phyloP scores from a whole-genome alignment of 2,113 vertebrate genomes.

The Seriola rivoliana region DNA sequence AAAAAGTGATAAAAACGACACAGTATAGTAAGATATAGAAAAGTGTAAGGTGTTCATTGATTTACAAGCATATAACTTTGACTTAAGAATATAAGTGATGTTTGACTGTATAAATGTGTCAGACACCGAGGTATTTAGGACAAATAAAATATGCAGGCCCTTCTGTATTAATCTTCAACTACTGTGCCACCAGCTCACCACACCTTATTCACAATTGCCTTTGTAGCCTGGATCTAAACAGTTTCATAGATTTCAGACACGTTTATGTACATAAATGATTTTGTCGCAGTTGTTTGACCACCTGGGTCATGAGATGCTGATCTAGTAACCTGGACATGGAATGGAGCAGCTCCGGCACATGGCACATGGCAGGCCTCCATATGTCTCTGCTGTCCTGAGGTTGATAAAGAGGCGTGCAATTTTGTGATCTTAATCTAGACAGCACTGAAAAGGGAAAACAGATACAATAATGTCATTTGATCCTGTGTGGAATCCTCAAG shows the following conservation, averaged over 20 bases:
- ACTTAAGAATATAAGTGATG: no score
- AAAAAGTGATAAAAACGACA: no score
- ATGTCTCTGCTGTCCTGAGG: slow-evolving; percentile 33
- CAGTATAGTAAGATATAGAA: no score
- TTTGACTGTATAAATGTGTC: no score
- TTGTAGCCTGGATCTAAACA: neutral
- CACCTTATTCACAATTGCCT: neutral
- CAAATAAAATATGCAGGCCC: neutral
- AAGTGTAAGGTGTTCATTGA: no score
- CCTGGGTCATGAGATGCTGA: slow-evolving; percentile 4
- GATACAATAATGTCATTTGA: slow-evolving; percentile 39
- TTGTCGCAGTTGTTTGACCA: neutral
- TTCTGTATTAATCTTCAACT: neutral
- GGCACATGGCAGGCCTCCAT: slow-evolving; percentile 11
- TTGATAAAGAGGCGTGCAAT: slow-evolving; percentile 39
- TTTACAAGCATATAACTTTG: no score
- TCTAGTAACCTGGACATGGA: neutral
- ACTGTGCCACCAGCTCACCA: neutral
- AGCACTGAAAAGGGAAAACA: slow-evolving; percentile 48
- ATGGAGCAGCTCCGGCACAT: slow-evolving; percentile 7
- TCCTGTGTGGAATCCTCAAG: slow-evolving; percentile 56
- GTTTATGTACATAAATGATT: neutral
- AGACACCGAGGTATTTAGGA: no score
- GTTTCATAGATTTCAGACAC: neutral
- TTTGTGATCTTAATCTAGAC: slow-evolving; percentile 52